A percentile compares a stretch with the other conserved stretches of the same genome.
Conservation (phyloP, 2,888 invertebrate species). For the Brachycybe producta region DNA sequence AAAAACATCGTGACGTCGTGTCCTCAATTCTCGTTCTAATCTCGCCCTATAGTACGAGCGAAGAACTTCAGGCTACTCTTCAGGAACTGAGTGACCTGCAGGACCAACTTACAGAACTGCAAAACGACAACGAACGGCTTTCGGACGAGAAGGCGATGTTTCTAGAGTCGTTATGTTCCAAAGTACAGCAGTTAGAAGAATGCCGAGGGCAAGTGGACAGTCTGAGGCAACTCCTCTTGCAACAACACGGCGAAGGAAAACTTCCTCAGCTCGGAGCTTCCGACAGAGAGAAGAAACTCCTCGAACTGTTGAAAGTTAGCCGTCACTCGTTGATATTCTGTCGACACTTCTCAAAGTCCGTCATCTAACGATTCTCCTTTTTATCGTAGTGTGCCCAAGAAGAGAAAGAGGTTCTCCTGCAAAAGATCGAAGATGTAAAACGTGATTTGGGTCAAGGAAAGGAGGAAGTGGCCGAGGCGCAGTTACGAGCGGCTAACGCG, state of each 20-base stretch:
- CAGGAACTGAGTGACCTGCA: constrained; percentile 85
- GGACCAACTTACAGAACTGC: constrained; percentile 69
- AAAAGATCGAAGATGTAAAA: constrained; percentile 65
- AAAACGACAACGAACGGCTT: constrained; percentile 72
- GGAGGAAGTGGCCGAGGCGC: constrained; percentile 41
- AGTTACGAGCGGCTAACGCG: constrained; percentile 49
- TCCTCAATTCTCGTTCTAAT: not conserved
- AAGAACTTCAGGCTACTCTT: constrained; percentile 83
- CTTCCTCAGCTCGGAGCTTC: constrained; percentile 33
- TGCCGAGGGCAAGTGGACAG: constrained; percentile 71
- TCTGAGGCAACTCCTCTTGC: constrained; percentile 53
- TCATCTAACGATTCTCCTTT: constrained; percentile 16
- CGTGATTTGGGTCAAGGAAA: constrained; percentile 53
- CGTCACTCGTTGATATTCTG: not conserved
- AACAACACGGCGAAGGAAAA: constrained; percentile 27
- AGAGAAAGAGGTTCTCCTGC: constrained; percentile 55
- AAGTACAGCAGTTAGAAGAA: constrained; percentile 82
- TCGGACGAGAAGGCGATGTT: constrained; percentile 79
- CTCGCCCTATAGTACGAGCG: constrained; percentile 55
- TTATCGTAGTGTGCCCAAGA: constrained; percentile 52
- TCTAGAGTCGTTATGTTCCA: constrained; percentile 76
- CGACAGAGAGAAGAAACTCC: constrained; percentile 49
- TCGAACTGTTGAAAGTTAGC: not conserved
- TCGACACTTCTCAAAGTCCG: no score
- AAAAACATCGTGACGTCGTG: not conserved